Base-by-base conservation (phyloP, 2,888 invertebrate genomes). In the Machimus rusticus region DNA sequence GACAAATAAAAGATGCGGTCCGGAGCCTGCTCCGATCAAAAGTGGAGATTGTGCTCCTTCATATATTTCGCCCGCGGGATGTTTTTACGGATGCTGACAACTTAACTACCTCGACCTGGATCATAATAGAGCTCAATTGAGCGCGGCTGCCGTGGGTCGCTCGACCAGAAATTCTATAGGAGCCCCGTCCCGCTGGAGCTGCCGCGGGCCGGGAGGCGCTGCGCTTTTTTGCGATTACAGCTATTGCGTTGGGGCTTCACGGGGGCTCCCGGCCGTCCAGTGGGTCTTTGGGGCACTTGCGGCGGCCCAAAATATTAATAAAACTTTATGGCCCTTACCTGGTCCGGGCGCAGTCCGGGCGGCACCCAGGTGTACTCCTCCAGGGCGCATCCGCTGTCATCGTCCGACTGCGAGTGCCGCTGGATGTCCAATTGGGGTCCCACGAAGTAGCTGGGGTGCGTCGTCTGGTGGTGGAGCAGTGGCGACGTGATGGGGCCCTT, bases 311-410 rank as follows among this genome's bases (percentile, higher is more conserved):
- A 85, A 74, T 14, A 46, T 85, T 74, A 55, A 57, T 34, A 46
- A 14, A 43, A 31, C 34, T 34, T 28, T 46, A 46, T 74, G 23
- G 79, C 90, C 93, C 93, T 93, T 93, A 99, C 99, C 96, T 99
- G 98, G 94, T 99, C 99, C 2, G 99, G 98, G 92, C 98, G 95
- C 28, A 99, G 94, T 89, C 99, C 99, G 4, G 98, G 98, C 85
- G 99, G 99, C 88, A 99, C 98, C 99, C 99, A 99, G 4, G 99
- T 98, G 93, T 99, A 99, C 93, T 99, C 99, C 92, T 99, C 99
- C 89, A 99, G 94, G 31, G 99, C 99, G 92, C 99, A 99, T n/a
- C 99, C 99, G 87, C 98, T 98, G 93, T 99, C 99, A 92, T 99
- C 99, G 93, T 99, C 99, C 88, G 98, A 98, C 92, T 98, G 98